A percentile compares a stretch with the other conserved stretches of the same genome.
Conservation (phyloP, 2,888 invertebrate species). For the Ornithoptera priamus region DNA sequence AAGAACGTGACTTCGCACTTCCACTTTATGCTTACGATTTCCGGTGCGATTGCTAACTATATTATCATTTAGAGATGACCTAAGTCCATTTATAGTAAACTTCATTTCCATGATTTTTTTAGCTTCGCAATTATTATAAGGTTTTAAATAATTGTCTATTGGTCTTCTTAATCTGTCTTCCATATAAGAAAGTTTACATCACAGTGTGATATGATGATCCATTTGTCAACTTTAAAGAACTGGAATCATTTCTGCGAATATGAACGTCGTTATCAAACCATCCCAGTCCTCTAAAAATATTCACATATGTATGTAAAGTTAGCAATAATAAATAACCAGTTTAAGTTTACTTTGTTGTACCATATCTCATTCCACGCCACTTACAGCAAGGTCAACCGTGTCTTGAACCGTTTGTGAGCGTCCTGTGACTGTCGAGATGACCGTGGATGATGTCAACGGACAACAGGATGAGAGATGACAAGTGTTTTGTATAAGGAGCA, state of each 20-base stretch:
- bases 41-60: neutral
- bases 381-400: constrained; percentile 13
- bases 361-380: constrained; percentile 4
- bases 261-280: too few species aligned
- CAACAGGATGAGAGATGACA: neutral
- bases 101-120: neutral
- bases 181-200: too few species aligned
- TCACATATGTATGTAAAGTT: too few species aligned
- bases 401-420: constrained; percentile 15
- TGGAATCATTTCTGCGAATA: too few species aligned
- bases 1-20: constrained; percentile 1
- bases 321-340: neutral
- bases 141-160: too few species aligned
- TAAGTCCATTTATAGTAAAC: too few species aligned
- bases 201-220: too few species aligned
- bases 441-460: constrained; percentile 17
- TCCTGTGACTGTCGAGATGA: constrained; percentile 9
- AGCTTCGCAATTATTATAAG: neutral
- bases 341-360: neutral
- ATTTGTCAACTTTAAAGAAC: too few species aligned
- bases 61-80: too few species aligned
- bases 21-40: neutral
- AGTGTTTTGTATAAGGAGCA: too few species aligned
- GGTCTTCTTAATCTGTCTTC: too few species aligned
- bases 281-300: too few species aligned